Evolutionary conservation across 2,888 invertebrate species (phyloP).

Genomic region (Mesochorus sp.): DNA sequence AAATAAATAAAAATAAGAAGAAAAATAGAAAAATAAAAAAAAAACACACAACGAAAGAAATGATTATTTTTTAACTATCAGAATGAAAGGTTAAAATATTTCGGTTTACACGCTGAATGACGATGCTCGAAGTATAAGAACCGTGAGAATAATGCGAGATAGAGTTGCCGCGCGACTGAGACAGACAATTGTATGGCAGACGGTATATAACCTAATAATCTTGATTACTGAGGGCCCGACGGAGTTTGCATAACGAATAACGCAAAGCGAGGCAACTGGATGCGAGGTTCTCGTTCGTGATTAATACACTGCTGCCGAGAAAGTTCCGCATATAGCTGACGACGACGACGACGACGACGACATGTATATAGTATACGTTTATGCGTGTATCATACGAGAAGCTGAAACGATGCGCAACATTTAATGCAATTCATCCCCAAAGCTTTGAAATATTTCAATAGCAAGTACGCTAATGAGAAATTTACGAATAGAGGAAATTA

Average conservation of each 20-base stretch:
- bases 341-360: slow-evolving; percentile 2
- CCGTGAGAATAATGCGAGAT: too few species aligned
- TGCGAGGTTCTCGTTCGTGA: slow-evolving; percentile 4
- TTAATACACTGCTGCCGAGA: slow-evolving; percentile 13
- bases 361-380: neutral
- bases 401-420: neutral
- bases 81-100: too few species aligned
- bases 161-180: too few species aligned
- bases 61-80: neutral
- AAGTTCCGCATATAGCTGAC: neutral
- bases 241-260: slow-evolving; percentile 42
- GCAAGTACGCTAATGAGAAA: neutral
- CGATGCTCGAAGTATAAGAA: too few species aligned
- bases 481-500: too few species aligned
- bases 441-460: neutral
- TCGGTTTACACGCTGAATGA: too few species aligned
- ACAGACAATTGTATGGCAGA: slow-evolving; percentile 24
- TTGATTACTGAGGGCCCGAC: slow-evolving; percentile 27
- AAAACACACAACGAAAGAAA: too few species aligned
- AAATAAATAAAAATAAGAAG: neutral
- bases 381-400: slow-evolving; percentile 10
- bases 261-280: slow-evolving; percentile 4
- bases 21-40: too few species aligned
- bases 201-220: slow-evolving; percentile 33
- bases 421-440: slow-evolving; percentile 19